Percentiles rank a stretch among this genome's conserved stretches.
Evolutionary conservation across 1,140 invertebrate species (phyloP).

Genomic region (Drosophila bipectinata): DNA sequence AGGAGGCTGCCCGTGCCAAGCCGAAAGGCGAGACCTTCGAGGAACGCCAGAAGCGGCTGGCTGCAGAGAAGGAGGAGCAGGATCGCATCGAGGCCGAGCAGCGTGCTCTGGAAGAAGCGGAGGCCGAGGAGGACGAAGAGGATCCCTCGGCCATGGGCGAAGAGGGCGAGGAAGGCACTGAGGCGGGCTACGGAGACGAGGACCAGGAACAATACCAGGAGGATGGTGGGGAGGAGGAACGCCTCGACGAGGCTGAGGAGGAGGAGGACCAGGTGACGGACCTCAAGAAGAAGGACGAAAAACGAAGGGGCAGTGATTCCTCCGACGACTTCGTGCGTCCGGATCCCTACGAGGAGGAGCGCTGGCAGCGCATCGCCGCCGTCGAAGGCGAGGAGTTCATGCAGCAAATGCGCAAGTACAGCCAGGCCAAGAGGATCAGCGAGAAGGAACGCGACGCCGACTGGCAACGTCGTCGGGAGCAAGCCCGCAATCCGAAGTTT

Average conservation of each 20-base stretch:
- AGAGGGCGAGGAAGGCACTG: conserved; percentile 62
- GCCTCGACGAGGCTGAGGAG: conserved; percentile 46
- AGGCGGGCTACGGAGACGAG: conserved; percentile 58
- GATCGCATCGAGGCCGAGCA: conserved; percentile 71
- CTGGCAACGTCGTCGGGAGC: conserved; percentile 77
- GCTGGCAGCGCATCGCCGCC: conserved; percentile 79
- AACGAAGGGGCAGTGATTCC: conserved; percentile 71
- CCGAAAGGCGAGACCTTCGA: conserved; percentile 81
- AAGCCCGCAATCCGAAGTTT: conserved; percentile 74
- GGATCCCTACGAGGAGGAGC: conserved; percentile 77
- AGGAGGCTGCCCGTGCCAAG: conserved; percentile 70
- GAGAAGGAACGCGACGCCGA: conserved; percentile 83
- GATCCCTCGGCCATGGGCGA: conserved; percentile 48
- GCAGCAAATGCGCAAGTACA: conserved; percentile 81
- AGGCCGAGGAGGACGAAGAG: conserved; percentile 70
- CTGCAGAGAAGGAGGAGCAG: conserved; percentile 77
- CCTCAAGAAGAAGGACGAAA: conserved; percentile 41
- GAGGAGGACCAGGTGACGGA: conserved; percentile 49
- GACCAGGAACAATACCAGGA: conserved; percentile 54
- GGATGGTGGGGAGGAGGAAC: conserved; percentile 50
- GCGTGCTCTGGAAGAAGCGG: conserved; percentile 65
- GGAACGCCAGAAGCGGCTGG: conserved; percentile 75
- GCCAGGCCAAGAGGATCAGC: conserved; percentile 67
- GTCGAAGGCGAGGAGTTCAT: conserved; percentile 81
- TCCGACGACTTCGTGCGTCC: conserved; percentile 79